Evolutionary conservation across 2,888 invertebrate species (phyloP).

Genomic region (Vandiemenella viatica): DNA sequence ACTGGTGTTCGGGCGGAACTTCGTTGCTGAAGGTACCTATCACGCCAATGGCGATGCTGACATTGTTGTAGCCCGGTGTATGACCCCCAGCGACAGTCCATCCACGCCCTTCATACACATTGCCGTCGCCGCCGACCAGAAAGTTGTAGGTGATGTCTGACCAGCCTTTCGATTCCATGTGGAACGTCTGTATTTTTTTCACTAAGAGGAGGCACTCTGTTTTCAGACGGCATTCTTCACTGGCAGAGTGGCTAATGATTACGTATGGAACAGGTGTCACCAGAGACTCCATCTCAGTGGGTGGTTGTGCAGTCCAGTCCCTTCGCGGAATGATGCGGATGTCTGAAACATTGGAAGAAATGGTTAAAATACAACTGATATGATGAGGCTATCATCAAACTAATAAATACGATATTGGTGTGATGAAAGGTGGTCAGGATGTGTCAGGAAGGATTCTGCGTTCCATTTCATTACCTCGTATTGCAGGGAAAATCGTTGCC

Average conservation of each 20-base stretch:
- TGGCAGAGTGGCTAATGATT: constrained; percentile 42
- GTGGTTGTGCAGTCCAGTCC: constrained; percentile 54
- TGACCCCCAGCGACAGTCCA: constrained; percentile 62
- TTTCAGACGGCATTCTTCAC: constrained; percentile 40
- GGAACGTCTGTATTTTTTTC: constrained; percentile 49
- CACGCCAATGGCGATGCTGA: constrained; percentile 53
- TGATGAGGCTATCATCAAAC: no score
- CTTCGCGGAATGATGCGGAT: constrained; percentile 40
- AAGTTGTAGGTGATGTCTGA: constrained; percentile 64
- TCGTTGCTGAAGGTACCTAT: constrained; percentile 51
- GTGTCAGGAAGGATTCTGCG: no score
- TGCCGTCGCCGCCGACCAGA: constrained; percentile 62
- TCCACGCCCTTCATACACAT: constrained; percentile 55
- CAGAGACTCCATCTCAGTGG: constrained; percentile 20
- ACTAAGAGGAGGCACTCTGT: constrained; percentile 24
- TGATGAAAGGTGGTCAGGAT: no score
- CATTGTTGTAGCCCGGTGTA: constrained; percentile 45
- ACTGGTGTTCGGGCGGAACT: constrained; percentile 35
- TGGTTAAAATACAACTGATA: no score
- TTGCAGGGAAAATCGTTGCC: no score
- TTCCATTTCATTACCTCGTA: no score
- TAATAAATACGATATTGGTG: no score
- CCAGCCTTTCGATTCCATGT: constrained; percentile 49
- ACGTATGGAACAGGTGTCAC: constrained; percentile 21
- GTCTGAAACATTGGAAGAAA: no score